These are phyloP conservation scores for Microtus montanus DNA, from an alignment of 2,113 vertebrate genomes.

Conservation along the genomic window DNA sequence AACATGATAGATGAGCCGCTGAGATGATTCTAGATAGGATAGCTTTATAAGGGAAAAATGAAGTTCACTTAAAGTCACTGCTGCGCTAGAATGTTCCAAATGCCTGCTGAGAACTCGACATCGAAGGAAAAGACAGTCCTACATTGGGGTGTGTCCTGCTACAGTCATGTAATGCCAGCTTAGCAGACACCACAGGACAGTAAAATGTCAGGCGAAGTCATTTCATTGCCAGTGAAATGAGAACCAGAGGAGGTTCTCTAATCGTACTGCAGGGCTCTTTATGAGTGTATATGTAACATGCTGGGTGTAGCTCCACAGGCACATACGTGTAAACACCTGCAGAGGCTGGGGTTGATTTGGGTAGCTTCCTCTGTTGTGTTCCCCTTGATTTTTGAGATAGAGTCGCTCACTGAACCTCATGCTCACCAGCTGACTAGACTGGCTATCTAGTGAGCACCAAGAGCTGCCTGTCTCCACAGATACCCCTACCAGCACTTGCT, in stretches of 20 bases:
- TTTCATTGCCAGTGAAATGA: not conserved
- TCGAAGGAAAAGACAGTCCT: not conserved
- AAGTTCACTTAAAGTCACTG: not conserved
- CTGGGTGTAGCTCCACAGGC: not conserved
- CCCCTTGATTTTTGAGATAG: not conserved
- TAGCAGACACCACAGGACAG: not conserved
- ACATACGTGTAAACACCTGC: not conserved
- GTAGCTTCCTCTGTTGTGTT: not conserved
- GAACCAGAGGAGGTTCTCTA: not conserved
- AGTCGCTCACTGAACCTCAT: not conserved
- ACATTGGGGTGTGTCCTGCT: constrained; percentile 1
- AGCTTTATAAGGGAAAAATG: not conserved
- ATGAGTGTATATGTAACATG: not conserved
- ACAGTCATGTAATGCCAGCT: not conserved
- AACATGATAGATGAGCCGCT: not conserved
- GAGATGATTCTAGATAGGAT: not conserved
- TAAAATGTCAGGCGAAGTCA: not conserved
- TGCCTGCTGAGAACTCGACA: not conserved
- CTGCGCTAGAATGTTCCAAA: not conserved
- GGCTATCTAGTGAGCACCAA: not conserved
- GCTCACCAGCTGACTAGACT: not conserved
- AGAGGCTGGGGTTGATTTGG: not conserved
- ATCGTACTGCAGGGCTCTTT: not conserved
- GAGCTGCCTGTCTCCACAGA: not conserved
- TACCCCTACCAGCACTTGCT: not conserved